A percentile compares a stretch with the other conserved stretches of the same genome.
Evolutionary conservation across 2,797 vertebrate genomes (phyloP).

Genomic region (Staurois parvus): DNA sequence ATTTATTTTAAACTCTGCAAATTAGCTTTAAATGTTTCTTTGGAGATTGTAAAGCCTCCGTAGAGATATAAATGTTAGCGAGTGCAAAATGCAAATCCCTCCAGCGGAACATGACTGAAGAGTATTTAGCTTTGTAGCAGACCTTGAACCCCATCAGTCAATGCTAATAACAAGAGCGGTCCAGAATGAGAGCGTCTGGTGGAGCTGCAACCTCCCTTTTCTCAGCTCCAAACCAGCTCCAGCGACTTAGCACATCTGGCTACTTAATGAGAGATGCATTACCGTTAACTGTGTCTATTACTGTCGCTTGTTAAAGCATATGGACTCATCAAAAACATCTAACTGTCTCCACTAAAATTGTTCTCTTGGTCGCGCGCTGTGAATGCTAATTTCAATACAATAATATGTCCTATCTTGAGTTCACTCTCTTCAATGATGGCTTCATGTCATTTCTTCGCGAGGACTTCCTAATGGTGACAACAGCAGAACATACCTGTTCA

Average conservation of each 20-base stretch:
- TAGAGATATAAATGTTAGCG: conserved; percentile 13
- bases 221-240: not conserved
- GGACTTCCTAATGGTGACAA: too few relatives aligned
- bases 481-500: too few relatives aligned
- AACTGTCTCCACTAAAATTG: not conserved
- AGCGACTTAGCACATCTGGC: conserved; percentile 18
- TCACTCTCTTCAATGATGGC: not conserved
- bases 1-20: conserved; percentile 42
- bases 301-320: conserved; percentile 19
- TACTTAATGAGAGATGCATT: conserved; percentile 43
- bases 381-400: not conserved
- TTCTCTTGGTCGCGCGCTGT: not conserved
- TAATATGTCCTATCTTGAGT: not conserved
- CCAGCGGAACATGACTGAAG: not conserved
- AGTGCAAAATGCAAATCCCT: not conserved
- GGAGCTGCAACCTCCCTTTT: not conserved
- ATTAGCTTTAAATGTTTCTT: conserved; percentile 38
- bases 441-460: too few relatives aligned
- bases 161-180: conserved; percentile 16
- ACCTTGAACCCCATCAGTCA: conserved; percentile 32
- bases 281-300: not conserved
- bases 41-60: not conserved
- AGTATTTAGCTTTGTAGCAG: conserved; percentile 30
- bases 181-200: conserved; percentile 6
- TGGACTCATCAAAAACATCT: not conserved